Conservation (phyloP, 2,888 invertebrate species). For the Polia nebulosa region DNA sequence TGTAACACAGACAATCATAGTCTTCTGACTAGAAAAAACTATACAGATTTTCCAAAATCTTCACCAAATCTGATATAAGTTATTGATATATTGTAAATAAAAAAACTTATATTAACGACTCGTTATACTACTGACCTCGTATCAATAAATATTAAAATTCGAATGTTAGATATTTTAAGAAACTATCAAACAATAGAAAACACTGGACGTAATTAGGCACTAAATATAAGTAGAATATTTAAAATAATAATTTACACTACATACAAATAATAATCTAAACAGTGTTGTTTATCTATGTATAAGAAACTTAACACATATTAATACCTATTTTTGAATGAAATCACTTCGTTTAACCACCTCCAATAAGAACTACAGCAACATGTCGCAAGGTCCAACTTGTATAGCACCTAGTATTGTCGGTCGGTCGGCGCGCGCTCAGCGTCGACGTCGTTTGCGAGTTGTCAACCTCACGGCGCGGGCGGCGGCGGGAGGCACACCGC, state of each 20-base stretch:
- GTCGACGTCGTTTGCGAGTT: slow-evolving; percentile 83
- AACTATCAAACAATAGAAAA: slow-evolving; percentile 86
- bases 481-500: slow-evolving; percentile 70
- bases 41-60: slow-evolving; percentile 80
- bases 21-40: slow-evolving; percentile 89
- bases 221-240: slow-evolving; percentile 83
- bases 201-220: slow-evolving; percentile 88
- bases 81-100: slow-evolving; percentile 74
- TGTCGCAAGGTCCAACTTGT: slow-evolving; percentile 88
- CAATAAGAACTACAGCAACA: slow-evolving; percentile 86
- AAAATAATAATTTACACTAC: slow-evolving; percentile 88
- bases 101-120: slow-evolving; percentile 78
- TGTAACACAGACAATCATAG: slow-evolving; percentile 87
- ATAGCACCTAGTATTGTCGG: slow-evolving; percentile 91
- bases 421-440: slow-evolving; percentile 82
- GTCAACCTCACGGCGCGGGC: slow-evolving; percentile 82
- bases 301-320: slow-evolving; percentile 87
- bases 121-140: slow-evolving; percentile 88
- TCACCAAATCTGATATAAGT: slow-evolving; percentile 80
- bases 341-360: slow-evolving; percentile 85
- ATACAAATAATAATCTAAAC: slow-evolving; percentile 86
- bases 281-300: slow-evolving; percentile 81
- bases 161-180: slow-evolving; percentile 82
- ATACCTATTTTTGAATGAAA: slow-evolving; percentile 86
- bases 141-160: slow-evolving; percentile 88